Percentiles rank a stretch among this genome's conserved stretches.
Evolutionary conservation across 2,888 invertebrate genomes (phyloP).

Genomic region (Hedya salicella): DNA sequence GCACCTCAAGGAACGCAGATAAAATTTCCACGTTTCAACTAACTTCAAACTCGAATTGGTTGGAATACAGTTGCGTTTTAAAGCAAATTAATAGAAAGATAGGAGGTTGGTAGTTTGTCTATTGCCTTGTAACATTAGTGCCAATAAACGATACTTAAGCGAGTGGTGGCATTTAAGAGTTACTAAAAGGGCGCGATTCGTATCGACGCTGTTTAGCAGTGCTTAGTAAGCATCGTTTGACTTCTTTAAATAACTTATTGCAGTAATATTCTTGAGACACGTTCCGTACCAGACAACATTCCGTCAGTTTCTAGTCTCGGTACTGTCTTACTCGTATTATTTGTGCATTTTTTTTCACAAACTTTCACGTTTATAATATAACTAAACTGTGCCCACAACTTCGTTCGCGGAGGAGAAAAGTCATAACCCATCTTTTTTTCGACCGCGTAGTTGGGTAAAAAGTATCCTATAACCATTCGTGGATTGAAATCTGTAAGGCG

Average conservation of each 20-base stretch:
- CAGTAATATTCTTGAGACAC: constrained; percentile 5
- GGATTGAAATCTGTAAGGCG: no score
- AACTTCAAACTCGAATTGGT: neutral
- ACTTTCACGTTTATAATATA: no score
- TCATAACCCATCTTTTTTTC: no score
- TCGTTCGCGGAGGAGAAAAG: no score
- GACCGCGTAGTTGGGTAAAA: no score
- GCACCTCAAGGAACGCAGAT: neutral
- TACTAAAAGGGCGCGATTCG: constrained; percentile 40
- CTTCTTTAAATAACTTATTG: constrained; percentile 26
- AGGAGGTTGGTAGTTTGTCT: constrained; percentile 6
- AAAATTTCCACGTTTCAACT: neutral
- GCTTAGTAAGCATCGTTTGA: constrained; percentile 27
- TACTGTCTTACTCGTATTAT: no score
- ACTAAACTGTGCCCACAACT: no score
- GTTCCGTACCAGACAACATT: neutral
- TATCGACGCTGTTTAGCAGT: constrained; percentile 37
- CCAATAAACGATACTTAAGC: constrained; percentile 44
- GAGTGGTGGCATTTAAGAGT: constrained; percentile 42
- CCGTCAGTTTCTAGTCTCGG: no score
- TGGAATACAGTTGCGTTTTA: neutral
- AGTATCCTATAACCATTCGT: no score
- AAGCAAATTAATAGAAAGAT: neutral
- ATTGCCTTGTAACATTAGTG: constrained; percentile 25
- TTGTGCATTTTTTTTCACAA: no score